Conservation (phyloP, 2,113 vertebrate genomes). For the Riparia riparia region DNA sequence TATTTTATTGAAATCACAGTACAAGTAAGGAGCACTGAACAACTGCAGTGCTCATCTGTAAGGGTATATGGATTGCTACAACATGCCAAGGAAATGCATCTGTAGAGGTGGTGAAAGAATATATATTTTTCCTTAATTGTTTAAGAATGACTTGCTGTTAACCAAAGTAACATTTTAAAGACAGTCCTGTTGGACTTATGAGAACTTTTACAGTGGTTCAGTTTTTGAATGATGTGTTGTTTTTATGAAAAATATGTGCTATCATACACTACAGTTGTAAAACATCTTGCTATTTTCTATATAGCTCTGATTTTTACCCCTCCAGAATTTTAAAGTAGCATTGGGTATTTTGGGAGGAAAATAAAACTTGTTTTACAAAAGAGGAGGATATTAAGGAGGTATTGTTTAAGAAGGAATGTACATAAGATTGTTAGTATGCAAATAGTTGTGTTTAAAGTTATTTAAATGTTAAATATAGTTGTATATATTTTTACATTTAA, state of each 20-base stretch:
- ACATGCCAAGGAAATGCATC: slow-evolving; percentile 39
- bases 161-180: slow-evolving; percentile 74
- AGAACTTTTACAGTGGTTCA: slow-evolving; percentile 17
- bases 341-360: slow-evolving; percentile 63
- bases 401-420: slow-evolving; percentile 76
- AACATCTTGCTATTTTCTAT: slow-evolving; percentile 57
- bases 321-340: slow-evolving; percentile 62
- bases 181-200: slow-evolving; percentile 17
- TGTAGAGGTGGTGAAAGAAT: slow-evolving; percentile 44
- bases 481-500: slow-evolving; percentile 79
- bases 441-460: slow-evolving; percentile 73
- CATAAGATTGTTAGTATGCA: slow-evolving; percentile 71
- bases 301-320: slow-evolving; percentile 14
- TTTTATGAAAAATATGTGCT: slow-evolving; percentile 22
- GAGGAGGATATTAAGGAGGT: slow-evolving; percentile 62
- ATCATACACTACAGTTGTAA: slow-evolving; percentile 28
- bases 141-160: slow-evolving; percentile 72
- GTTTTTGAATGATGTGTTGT: slow-evolving; percentile 44
- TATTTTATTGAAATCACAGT: background rate
- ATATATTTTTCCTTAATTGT: slow-evolving; percentile 48
- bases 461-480: slow-evolving; percentile 81
- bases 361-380: slow-evolving; percentile 51
- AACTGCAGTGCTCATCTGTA: background rate
- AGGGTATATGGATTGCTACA: background rate
- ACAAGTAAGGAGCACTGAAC: background rate